phyloP scores from a whole-genome alignment of 2,888 invertebrate genomes.

The Pseudoips prasinana region DNA sequence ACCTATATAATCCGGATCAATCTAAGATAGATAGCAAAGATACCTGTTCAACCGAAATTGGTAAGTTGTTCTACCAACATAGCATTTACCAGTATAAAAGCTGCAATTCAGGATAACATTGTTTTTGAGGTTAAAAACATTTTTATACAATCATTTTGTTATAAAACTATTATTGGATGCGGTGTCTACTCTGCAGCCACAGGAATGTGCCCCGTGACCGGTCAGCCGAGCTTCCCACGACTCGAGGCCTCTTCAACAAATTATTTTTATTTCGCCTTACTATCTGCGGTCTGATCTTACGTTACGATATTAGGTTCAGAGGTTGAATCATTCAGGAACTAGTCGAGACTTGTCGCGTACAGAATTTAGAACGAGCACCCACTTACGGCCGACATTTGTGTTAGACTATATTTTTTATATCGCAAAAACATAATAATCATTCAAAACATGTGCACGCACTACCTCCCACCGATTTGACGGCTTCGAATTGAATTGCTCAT shows the following conservation, averaged over 20 bases:
- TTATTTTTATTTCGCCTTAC: constrained; percentile 41
- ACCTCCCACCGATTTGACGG: constrained; percentile 16
- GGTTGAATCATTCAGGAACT: constrained; percentile 46
- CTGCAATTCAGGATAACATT: too few relatives aligned
- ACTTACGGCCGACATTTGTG: too few relatives aligned
- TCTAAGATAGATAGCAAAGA: too few relatives aligned
- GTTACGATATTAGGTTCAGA: constrained; percentile 44
- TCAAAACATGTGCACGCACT: constrained; percentile 15
- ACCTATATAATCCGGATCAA: too few relatives aligned
- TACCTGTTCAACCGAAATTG: too few relatives aligned
- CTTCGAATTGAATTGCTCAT: constrained; percentile 20
- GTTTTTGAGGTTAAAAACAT: too few relatives aligned
- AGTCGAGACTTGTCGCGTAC: constrained; percentile 19
- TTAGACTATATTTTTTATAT: too few relatives aligned
- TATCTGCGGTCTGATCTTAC: constrained; percentile 33
- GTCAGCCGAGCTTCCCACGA: constrained; percentile 34
- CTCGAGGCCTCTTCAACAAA: constrained; percentile 17
- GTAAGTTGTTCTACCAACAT: too few relatives aligned
- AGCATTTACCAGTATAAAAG: too few relatives aligned
- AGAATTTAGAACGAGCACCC: constrained; percentile 7
- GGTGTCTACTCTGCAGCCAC: constrained; percentile 4
- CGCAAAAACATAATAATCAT: too few relatives aligned
- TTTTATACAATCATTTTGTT: too few relatives aligned
- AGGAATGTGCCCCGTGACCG: constrained; percentile 47
- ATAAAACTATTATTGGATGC: too few relatives aligned